phyloP scores from a whole-genome alignment of 2,797 vertebrate genomes.

The Agapornis canus region DNA sequence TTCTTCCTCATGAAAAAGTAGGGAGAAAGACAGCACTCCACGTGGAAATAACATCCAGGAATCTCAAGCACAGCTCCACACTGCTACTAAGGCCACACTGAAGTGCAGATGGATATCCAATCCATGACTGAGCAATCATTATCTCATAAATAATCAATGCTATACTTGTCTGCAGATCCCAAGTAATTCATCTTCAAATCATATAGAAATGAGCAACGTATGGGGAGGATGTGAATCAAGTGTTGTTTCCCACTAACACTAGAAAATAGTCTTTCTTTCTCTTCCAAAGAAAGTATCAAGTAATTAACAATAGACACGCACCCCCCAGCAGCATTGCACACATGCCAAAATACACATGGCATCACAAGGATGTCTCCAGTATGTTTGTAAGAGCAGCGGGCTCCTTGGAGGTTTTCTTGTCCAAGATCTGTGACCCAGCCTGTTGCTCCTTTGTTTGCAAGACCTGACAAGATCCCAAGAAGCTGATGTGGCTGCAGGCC shows the following conservation, averaged over 20 bases:
- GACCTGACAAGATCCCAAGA: not conserved
- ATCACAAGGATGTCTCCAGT: not conserved
- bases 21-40: not conserved
- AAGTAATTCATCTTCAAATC: not conserved
- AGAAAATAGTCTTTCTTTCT: not conserved
- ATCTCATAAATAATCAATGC: not conserved
- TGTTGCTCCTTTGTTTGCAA: not conserved
- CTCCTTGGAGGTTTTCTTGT: not conserved
- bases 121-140: not conserved
- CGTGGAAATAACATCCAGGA: fast-evolving
- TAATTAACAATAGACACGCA: not conserved
- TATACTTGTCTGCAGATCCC: not conserved
- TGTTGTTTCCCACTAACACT: not conserved
- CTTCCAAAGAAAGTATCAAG: not conserved
- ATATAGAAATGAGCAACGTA: fast-evolving
- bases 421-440: not conserved
- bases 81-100: not conserved
- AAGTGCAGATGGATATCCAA: not conserved
- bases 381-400: not conserved
- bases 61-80: not conserved
- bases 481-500: not conserved
- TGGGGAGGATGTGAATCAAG: not conserved
- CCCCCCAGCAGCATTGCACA: not conserved
- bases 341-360: not conserved
- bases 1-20: not conserved